Evolutionary conservation across 1,140 invertebrate genomes (phyloP).

Genomic region (Papilio polyxenes): DNA sequence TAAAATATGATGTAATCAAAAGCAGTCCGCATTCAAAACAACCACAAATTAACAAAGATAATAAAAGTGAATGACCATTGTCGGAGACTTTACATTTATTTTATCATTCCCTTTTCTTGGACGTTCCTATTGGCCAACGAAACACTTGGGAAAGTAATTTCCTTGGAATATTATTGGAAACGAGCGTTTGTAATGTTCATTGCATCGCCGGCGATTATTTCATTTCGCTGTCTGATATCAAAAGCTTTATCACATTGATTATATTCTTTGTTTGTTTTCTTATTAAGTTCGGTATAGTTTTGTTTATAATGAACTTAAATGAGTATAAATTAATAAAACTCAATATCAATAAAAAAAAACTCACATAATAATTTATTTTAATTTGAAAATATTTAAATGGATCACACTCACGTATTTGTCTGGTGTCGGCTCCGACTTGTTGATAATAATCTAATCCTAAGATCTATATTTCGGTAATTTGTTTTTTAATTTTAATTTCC

Average conservation of each 20-base stretch:
- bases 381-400: no score
- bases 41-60: conserved; percentile 40
- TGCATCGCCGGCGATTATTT: conserved; percentile 38
- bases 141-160: conserved; percentile 43
- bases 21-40: conserved; percentile 25
- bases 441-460: no score
- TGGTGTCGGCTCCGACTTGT: no score
- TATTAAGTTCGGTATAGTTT: background rate
- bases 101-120: conserved; percentile 40
- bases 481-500: background rate
- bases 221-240: conserved; percentile 9
- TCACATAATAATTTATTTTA: no score
- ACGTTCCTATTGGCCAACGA: conserved; percentile 31
- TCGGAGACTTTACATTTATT: conserved; percentile 43
- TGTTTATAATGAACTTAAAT: background rate
- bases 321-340: background rate
- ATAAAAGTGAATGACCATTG: conserved; percentile 41
- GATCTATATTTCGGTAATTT: no score
- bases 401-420: no score
- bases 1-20: conserved; percentile 23
- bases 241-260: conserved; percentile 8
- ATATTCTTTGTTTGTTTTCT: background rate
- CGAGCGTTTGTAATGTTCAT: conserved; percentile 33
- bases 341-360: no score
- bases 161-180: conserved; percentile 45